Conservation (phyloP, 2,888 invertebrate genomes). For the Bruchidius siliquastri region DNA sequence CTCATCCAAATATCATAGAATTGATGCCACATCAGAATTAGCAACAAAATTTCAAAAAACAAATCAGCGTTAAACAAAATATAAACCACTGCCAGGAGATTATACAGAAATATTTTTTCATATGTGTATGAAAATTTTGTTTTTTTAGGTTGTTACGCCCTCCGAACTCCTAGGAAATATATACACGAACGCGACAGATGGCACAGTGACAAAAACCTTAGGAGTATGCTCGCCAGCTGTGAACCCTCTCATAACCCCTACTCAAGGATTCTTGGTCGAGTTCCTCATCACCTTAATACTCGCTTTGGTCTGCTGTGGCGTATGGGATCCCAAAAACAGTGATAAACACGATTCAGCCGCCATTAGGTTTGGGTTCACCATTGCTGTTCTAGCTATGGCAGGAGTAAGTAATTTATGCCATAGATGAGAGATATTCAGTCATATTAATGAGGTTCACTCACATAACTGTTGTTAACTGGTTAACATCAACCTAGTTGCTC, state of each 20-base stretch:
- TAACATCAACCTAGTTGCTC: too few species aligned
- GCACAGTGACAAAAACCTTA: conserved; percentile 11
- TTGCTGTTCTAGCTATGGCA: conserved; percentile 61
- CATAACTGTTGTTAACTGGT: too few species aligned
- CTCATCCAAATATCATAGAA: too few species aligned
- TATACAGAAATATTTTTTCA: too few species aligned
- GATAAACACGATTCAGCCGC: conserved; percentile 61
- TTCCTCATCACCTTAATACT: conserved; percentile 61
- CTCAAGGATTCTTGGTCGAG: conserved; percentile 62
- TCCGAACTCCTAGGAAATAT: conserved; percentile 18
- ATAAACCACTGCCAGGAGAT: too few species aligned
- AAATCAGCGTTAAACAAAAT: too few species aligned
- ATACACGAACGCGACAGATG: conserved; percentile 9
- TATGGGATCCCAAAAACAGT: conserved; percentile 68
- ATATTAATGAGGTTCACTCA: too few species aligned
- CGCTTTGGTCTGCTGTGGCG: conserved; percentile 61
- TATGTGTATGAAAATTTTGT: background rate
- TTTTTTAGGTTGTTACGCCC: conserved; percentile 33
- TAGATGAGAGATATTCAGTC: too few species aligned
- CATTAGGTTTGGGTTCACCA: conserved; percentile 63
- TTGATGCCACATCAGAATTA: too few species aligned
- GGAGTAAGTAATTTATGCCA: conserved; percentile 50
- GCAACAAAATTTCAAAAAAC: too few species aligned
- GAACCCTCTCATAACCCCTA: conserved; percentile 25
- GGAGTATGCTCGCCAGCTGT: conserved; percentile 39